Conservation (phyloP, 30 jellyfish, hydroid and myxozoan genomes). For the Hydractinia echinata region DNA sequence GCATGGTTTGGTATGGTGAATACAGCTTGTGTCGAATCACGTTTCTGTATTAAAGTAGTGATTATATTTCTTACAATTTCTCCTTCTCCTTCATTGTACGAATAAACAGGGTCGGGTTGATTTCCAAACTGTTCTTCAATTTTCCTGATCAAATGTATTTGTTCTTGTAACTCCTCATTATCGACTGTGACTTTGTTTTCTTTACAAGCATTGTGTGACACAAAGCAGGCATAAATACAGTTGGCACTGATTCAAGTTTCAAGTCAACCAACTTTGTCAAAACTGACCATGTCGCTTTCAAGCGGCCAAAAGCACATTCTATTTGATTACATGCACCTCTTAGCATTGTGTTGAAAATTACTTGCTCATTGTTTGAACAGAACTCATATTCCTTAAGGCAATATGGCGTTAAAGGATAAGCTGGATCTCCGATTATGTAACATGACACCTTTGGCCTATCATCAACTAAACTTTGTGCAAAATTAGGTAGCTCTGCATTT, state of each 20-base stretch:
- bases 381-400: slow-evolving; percentile 54
- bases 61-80: slow-evolving; percentile 1
- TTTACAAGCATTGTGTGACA: slow-evolving; percentile 61
- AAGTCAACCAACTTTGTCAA: slow-evolving; percentile 46
- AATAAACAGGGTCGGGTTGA: not conserved
- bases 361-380: slow-evolving; percentile 37
- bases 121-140: slow-evolving; percentile 8
- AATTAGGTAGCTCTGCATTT: slow-evolving; percentile 13
- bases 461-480: not conserved
- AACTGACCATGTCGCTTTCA: slow-evolving; percentile 61
- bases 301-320: slow-evolving; percentile 76
- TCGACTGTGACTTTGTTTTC: slow-evolving; percentile 24
- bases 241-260: slow-evolving; percentile 39
- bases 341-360: slow-evolving; percentile 54
- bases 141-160: not conserved
- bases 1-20: too few relatives aligned
- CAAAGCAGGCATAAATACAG: slow-evolving; percentile 55
- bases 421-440: slow-evolving; percentile 64
- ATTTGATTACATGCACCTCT: slow-evolving; percentile 64
- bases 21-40: too few relatives aligned
- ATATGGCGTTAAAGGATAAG: slow-evolving; percentile 58
- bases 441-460: slow-evolving; percentile 36
- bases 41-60: too few relatives aligned
- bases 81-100: slow-evolving; percentile 11
- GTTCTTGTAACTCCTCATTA: slow-evolving; percentile 16